phyloP scores from a whole-genome alignment of 2,888 invertebrate genomes.

The Flabesymbios commensalis region DNA sequence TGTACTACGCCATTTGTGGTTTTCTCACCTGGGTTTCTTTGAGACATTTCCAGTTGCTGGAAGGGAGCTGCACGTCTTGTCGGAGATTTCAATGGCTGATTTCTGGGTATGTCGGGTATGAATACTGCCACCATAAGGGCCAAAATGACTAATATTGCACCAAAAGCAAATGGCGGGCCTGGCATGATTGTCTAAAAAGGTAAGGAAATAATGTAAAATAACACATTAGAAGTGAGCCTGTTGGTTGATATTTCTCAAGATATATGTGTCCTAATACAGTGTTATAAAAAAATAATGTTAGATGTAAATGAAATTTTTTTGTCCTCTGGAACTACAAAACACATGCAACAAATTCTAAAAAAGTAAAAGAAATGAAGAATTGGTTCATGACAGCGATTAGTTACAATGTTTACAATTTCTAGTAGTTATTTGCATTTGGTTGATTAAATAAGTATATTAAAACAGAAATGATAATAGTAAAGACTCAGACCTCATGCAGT shows the following conservation, averaged over 20 bases:
- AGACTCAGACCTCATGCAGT: constrained; percentile 10
- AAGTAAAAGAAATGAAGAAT: neutral
- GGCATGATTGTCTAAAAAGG: constrained; percentile 74
- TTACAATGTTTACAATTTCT: too few species aligned
- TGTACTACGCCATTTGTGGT: too few species aligned
- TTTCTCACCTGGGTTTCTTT: too few species aligned
- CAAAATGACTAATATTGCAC: constrained; percentile 93
- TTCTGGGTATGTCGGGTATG: constrained; percentile 45
- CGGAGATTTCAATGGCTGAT: neutral
- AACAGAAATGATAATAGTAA: too few species aligned
- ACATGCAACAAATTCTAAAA: neutral
- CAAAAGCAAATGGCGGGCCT: constrained; percentile 98
- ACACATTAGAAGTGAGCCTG: too few species aligned
- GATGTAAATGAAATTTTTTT: neutral
- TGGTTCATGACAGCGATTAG: too few species aligned
- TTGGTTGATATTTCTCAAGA: too few species aligned
- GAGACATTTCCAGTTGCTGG: too few species aligned
- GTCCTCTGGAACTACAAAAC: neutral
- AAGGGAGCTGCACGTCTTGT: neutral
- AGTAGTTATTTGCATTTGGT: too few species aligned
- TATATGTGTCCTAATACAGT: too few species aligned
- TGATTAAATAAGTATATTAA: too few species aligned
- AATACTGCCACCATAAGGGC: constrained; percentile 80
- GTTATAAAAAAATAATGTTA: too few species aligned
- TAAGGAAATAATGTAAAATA: constrained; percentile 22